Evolutionary conservation across 2,113 vertebrate genomes (phyloP).

Genomic region (Sakesphorus luctuosus): DNA sequence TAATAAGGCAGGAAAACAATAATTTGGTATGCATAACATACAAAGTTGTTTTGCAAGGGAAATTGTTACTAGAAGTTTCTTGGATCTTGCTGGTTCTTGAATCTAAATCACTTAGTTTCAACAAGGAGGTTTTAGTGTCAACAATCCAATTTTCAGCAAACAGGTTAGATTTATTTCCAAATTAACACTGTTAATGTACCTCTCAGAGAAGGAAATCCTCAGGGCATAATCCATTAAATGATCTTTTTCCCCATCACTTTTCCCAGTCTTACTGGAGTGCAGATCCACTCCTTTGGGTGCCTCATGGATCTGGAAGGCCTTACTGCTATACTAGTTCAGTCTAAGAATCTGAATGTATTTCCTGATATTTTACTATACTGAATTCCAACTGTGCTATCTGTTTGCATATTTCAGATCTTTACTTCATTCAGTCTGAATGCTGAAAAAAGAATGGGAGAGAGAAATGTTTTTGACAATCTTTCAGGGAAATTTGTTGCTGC

Average conservation of each 20-base stretch:
- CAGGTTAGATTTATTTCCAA: neutral
- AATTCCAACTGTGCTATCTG: neutral
- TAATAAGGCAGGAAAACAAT: neutral
- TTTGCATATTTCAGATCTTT: neutral
- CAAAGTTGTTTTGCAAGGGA: neutral
- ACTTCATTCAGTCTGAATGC: neutral
- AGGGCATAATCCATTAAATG: neutral
- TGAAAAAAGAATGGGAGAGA: neutral
- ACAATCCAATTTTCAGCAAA: neutral
- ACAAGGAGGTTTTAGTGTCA: neutral
- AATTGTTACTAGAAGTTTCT: neutral
- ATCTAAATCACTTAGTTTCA: neutral
- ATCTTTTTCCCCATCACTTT: neutral
- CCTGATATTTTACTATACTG: neutral
- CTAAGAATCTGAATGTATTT: neutral
- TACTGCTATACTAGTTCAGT: neutral
- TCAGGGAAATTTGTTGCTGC: neutral
- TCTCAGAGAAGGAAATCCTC: neutral
- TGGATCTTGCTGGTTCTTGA: neutral
- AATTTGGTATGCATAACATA: neutral
- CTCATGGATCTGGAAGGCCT: neutral
- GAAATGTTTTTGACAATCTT: neutral
- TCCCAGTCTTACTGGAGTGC: neutral
- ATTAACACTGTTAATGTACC: neutral
- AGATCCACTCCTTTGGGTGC: neutral